Base-by-base conservation (phyloP, 2,888 invertebrate genomes). In the Seira sanloemensis region DNA sequence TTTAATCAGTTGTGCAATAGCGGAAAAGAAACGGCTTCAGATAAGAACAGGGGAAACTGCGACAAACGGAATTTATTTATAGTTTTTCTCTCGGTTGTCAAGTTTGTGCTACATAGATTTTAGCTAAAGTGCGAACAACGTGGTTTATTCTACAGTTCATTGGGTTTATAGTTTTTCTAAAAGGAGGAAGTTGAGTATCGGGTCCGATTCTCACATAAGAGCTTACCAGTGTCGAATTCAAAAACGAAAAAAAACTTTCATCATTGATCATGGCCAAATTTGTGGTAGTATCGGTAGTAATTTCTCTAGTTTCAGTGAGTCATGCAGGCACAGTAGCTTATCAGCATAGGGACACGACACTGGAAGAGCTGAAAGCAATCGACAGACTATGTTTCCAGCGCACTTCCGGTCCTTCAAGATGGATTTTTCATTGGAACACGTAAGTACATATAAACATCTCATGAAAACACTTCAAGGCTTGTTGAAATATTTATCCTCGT, bases 381-480 rank as follows among this genome's bases (percentile, higher is more conserved):
- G 89, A 89, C 76, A 81, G 86, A 65, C 86, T 77, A 73, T 88
- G 88, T 0, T 67, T 75, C 84, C 46, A 79, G 85, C 26, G 88
- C 85, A 25, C 71, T 89, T 16, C 88, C 88, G 0, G 78, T 88
- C 4, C 86, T 86, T 27, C 76, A 84, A 27, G 72, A 87, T 84
- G 89, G 89, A 82, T 89, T 89, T 54, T 86, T 87, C 25, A 77
- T 89, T 50, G 82, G 84, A n/a, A 86, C 87, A 18, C 79, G 88
- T 88, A 83, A 82, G 80, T 69, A 18, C 5, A 69, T 25, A 67
- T 4, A 9, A n/a, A n/a, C n/a, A n/a, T n/a, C n/a, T n/a, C n/a
- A n/a, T n/a, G n/a, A n/a, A n/a, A n/a, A n/a, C n/a, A n/a, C n/a
- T n/a, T n/a, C n/a, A n/a, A n/a, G n/a, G n/a, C n/a, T n/a, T n/a